Evolutionary conservation across 1,140 invertebrate species (phyloP).

Genomic region (Leptonema lineaticorne): DNA sequence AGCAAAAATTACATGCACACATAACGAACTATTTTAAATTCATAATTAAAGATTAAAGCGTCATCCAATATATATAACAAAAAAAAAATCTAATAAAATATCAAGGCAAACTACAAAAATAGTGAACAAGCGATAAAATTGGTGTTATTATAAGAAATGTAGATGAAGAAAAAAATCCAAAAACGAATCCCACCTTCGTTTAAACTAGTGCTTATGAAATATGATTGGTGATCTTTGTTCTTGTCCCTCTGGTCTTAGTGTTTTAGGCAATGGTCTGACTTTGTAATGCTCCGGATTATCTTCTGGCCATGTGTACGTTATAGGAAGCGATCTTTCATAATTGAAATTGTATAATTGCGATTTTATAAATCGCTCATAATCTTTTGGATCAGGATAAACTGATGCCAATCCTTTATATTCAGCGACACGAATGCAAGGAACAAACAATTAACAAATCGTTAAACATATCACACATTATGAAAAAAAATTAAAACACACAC

Average conservation of each 20-base stretch:
- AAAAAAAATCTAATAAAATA: too few relatives aligned
- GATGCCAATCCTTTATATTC: constrained; percentile 65
- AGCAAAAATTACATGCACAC: too few relatives aligned
- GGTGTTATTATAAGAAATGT: too few relatives aligned
- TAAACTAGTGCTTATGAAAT: constrained; percentile 36
- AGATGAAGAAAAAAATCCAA: neutral
- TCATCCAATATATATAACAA: too few relatives aligned
- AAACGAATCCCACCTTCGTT: constrained; percentile 27
- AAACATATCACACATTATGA: constrained; percentile 8
- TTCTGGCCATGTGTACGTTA: constrained; percentile 66
- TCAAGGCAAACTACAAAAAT: too few relatives aligned
- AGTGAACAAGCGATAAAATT: too few relatives aligned
- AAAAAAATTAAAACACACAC: constrained; percentile 9
- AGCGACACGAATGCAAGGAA: neutral
- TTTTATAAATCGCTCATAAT: constrained; percentile 69
- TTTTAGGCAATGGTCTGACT: constrained; percentile 34
- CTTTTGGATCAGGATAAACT: constrained; percentile 76
- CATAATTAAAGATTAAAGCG: too few relatives aligned
- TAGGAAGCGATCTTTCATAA: constrained; percentile 72
- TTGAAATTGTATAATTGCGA: constrained; percentile 73
- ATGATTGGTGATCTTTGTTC: constrained; percentile 35
- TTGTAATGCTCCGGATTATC: constrained; percentile 39
- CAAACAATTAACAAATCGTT: constrained; percentile 16
- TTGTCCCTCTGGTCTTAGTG: constrained; percentile 33
- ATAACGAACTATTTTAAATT: too few relatives aligned